These are phyloP conservation scores for Recurvirostra avosetta DNA, from an alignment of 2,113 vertebrate species.

Conservation along the genomic window DNA sequence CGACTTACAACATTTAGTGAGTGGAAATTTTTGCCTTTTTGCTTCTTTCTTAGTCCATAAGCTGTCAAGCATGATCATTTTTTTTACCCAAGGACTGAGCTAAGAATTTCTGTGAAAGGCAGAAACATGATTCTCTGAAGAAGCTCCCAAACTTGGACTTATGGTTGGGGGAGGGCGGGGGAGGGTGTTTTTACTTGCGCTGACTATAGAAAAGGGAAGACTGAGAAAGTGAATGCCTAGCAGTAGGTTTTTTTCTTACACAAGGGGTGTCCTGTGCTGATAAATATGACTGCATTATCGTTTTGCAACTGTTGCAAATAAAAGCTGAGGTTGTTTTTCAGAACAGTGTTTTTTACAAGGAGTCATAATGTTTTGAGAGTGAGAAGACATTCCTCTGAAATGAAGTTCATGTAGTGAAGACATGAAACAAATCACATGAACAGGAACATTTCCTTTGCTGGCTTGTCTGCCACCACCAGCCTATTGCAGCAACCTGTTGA, in stretches of 20 bases:
- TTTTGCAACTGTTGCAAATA: neutral
- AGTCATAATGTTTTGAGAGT: neutral
- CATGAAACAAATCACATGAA: neutral
- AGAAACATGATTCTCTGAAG: neutral
- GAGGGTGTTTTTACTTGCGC: neutral
- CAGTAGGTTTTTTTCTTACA: neutral
- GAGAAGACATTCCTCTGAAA: neutral
- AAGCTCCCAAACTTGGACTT: neutral
- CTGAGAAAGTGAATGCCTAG: neutral
- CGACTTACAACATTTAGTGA: neutral
- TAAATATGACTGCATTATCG: neutral
- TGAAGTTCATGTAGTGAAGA: neutral
- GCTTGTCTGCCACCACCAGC: neutral
- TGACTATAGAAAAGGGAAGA: neutral
- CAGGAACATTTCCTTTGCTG: neutral
- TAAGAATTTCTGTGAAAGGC: neutral
- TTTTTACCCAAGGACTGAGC: neutral
- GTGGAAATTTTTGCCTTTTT: neutral
- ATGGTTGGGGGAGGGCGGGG: fast-evolving
- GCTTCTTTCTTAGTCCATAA: neutral
- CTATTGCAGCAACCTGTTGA: neutral
- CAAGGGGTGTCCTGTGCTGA: neutral
- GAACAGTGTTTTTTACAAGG: neutral
- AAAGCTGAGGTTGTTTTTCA: neutral
- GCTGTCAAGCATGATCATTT: neutral